Evolutionary conservation across 1,140 invertebrate species (phyloP).

Genomic region (Tribolium castaneum): DNA sequence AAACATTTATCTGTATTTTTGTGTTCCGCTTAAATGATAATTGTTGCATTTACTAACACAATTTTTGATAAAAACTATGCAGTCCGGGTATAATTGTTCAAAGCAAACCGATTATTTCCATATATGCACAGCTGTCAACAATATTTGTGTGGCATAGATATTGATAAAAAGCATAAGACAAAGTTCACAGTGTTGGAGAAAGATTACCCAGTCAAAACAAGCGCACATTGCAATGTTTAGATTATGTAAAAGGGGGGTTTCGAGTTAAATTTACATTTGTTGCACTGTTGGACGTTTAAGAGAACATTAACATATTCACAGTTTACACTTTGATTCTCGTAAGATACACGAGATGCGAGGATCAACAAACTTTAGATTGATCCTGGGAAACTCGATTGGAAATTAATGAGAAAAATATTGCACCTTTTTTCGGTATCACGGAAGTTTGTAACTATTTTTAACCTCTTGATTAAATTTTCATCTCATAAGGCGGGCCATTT

Average conservation of each 20-base stretch:
- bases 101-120: background rate
- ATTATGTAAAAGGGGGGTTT: background rate
- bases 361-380: background rate
- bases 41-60: too few relatives aligned
- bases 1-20: too few relatives aligned
- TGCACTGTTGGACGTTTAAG: background rate
- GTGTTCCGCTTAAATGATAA: too few relatives aligned
- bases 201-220: background rate
- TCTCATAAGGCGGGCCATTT: background rate
- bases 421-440: background rate
- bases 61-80: too few relatives aligned
- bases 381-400: background rate
- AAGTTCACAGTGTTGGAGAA: background rate
- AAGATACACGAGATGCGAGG: background rate
- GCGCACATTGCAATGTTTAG: background rate
- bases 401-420: background rate
- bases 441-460: background rate
- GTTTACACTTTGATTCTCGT: background rate
- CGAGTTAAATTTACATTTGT: background rate
- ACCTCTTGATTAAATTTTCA: background rate
- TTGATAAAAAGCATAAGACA: background rate
- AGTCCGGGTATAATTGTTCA: background rate
- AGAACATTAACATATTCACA: background rate
- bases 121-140: background rate
- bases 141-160: background rate